Conservation (phyloP, 2,888 invertebrate species). For the Hyalella azteca region DNA sequence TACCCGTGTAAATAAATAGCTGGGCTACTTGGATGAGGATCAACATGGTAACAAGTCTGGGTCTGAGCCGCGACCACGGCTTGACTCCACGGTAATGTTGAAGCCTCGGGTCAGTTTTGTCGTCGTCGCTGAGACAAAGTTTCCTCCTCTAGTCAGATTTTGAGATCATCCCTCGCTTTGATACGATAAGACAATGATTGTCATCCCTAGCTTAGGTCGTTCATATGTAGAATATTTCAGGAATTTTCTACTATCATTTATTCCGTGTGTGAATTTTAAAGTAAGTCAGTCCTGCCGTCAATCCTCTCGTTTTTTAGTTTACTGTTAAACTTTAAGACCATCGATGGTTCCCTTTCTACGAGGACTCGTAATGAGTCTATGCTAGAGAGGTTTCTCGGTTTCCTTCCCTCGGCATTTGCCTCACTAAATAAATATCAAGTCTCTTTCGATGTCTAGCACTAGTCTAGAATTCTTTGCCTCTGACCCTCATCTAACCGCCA, state of each 20-base stretch:
- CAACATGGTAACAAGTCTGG: too few relatives aligned
- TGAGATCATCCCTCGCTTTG: conserved; percentile 37
- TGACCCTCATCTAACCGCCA: background rate
- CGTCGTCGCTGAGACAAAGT: background rate
- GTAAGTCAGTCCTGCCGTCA: conserved; percentile 18
- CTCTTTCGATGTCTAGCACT: conserved; percentile 20
- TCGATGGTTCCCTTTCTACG: background rate
- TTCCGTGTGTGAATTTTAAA: conserved; percentile 34
- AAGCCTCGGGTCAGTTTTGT: too few relatives aligned
- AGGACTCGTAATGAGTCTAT: background rate
- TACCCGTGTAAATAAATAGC: conserved; percentile 3
- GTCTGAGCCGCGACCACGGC: too few relatives aligned
- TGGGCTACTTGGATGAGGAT: background rate
- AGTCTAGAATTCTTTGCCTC: background rate
- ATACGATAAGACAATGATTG: conserved; percentile 23
- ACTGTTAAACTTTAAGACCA: conserved; percentile 1
- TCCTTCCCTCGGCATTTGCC: background rate
- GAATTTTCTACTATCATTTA: conserved; percentile 12
- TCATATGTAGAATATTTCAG: conserved; percentile 9
- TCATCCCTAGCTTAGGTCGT: conserved; percentile 33
- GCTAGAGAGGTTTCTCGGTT: background rate
- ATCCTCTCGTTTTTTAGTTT: conserved; percentile 15
- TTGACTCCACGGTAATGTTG: too few relatives aligned
- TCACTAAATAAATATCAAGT: conserved; percentile 15
- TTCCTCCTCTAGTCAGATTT: conserved; percentile 9